Evolutionary conservation across 1,140 invertebrate species (phyloP), one percentile per base, ranked within the genome.

Genomic region (Mercenaria mercenaria): DNA sequence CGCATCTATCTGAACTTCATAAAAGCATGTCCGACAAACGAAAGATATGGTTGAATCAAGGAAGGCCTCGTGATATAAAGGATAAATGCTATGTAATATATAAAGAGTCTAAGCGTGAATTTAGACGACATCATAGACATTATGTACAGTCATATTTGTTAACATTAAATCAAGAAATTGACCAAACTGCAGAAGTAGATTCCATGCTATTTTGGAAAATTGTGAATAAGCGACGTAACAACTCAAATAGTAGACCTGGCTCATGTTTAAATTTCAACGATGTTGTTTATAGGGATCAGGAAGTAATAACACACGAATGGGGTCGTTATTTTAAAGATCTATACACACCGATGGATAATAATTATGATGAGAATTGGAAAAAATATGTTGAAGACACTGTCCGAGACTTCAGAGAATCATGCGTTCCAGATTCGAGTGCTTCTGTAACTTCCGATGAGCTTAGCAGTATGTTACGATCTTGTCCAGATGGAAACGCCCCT

Each of bases 51-150:
- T n/a, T n/a, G n/a, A n/a, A n/a, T n/a, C n/a, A 47, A 47, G 52
- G 23, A n/a, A 18, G 52, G 52, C 4, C 10, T 11, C 52, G 52
- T 23, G 52, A 10, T n/a, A 4, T 23, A n/a, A 15, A 23, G 15
- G 4, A 23, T n/a, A n/a, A 11, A 6, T 59, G 4, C 52, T 15
- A 23, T 59, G 23, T 15, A 3, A n/a, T 11, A 59, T 81, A 81
- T 61, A 81, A 81, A 81, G 34, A 26, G 6, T 50, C 79, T 37
- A 81, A 81, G 61, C 47, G 47, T 11, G n/a, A 37, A 15, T 34
- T 81, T 61, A 23, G 79, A 18, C 29, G 56, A 20, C 3, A 15
- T 0, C 79, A 81, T 29, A 81, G 79, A 61, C 20, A 81, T n/a
- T 81, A 13, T 61, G 52, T 61, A n/a, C 34, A 59, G 0, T 20